Base-by-base conservation (phyloP, 2,888 invertebrate genomes). In the Craniophora ligustri region DNA sequence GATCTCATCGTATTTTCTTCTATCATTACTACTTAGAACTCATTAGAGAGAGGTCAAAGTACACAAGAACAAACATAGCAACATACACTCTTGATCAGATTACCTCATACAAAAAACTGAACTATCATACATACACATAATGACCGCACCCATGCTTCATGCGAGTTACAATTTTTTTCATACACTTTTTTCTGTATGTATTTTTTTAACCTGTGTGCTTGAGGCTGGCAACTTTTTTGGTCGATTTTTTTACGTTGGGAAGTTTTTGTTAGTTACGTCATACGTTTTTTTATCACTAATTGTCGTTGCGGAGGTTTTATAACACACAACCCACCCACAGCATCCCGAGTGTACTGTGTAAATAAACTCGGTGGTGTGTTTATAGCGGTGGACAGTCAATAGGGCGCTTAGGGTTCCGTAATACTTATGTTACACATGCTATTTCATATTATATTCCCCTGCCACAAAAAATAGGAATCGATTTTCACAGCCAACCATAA, bases 241-340 rank as follows among this genome's bases (percentile, higher is more conserved):
- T 13, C 8, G 13, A 13, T 40, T 41, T 45, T 42, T 45, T n/a
- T 45, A 5, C 19, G 7, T 10, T 34, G 16, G 31, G 16, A 15
- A 34, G 14, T 45, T 41, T 54, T 49, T 34, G 11, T 16, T 10
- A 21, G 15, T 5, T 44, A 46, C 47, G 30, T 65, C 57, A 68
- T 40, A 39, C 18, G n/a, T 40, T 40, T 68, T 69, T 65, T 66
- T 57, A 23, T 34, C 15, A 6, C n/a, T 66, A 60, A 67, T 72
- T 62, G 44, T 59, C 62, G 54, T 49, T 67, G 38, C 47, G 32
- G 47, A 50, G 59, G 50, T 49, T 54, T 39, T 42, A 36, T 32
- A 45, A 38, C 59, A n/a, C n/a, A n/a, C 65, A 50, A 23, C 26
- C 26, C 65, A 53, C 67, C 65, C 73, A 62, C 65, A 18, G 56